A percentile compares a stretch with the other conserved stretches of the same genome.
Conservation (phyloP, 37 sponge, comb jelly and placozoan species). For the Halichondria panicea region DNA sequence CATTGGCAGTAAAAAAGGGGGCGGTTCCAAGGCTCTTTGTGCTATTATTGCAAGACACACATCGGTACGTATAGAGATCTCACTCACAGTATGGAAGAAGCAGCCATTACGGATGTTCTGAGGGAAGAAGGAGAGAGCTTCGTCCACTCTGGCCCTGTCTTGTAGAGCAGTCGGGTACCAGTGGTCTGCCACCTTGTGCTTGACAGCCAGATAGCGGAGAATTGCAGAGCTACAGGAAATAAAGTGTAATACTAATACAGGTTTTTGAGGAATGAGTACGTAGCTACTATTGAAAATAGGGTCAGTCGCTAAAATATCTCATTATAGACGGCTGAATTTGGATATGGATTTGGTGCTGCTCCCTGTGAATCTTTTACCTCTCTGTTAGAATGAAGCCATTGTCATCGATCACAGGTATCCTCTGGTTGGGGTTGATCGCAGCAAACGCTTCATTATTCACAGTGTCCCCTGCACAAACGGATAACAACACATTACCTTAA, state of each 20-base stretch:
- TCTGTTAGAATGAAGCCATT: constrained; percentile 68
- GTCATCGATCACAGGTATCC: constrained; percentile 55
- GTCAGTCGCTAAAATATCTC: background rate
- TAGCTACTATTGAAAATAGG: background rate
- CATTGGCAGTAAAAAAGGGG: no score
- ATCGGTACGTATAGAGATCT: no score
- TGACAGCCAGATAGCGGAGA: constrained; percentile 54
- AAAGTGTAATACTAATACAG: background rate
- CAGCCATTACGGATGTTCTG: constrained; percentile 55
- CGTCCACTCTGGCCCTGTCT: constrained; percentile 51
- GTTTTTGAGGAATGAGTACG: background rate
- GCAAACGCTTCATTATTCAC: constrained; percentile 17
- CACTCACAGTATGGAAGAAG: constrained; percentile 52
- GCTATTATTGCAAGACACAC: no score
- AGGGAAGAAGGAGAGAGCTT: constrained; percentile 67
- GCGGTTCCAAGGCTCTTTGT: no score
- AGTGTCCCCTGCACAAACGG: constrained; percentile 27
- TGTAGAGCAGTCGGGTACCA: constrained; percentile 75
- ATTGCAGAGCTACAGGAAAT: constrained; percentile 51
- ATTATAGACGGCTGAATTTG: no score
- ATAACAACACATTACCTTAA: background rate
- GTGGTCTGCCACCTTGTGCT: constrained; percentile 64
- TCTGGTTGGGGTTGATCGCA: constrained; percentile 34
- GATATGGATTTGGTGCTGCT: no score
- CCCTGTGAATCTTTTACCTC: no score